phyloP scores from a whole-genome alignment of 2,888 invertebrate genomes.

The Melieria omissa region DNA sequence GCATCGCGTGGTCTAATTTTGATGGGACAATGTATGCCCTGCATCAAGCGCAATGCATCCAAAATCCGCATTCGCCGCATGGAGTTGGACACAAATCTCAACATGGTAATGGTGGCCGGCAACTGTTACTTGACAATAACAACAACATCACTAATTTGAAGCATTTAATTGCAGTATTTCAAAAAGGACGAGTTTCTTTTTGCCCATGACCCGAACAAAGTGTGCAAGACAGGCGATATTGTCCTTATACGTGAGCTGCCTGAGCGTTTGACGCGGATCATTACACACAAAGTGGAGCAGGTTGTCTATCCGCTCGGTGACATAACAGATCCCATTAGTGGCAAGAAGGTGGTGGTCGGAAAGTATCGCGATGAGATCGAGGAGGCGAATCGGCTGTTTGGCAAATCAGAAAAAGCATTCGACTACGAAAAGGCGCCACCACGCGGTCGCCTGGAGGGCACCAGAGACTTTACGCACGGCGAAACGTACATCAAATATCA shows the following conservation, averaged over 20 bases:
- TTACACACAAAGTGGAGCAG: conserved; percentile 83
- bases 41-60: conserved; percentile 79
- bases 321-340: conserved; percentile 85
- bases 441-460: conserved; percentile 85
- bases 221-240: conserved; percentile 84
- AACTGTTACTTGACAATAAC: not conserved
- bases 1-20: conserved; percentile 71
- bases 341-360: conserved; percentile 79
- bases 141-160: not conserved
- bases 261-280: conserved; percentile 77
- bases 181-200: conserved; percentile 77
- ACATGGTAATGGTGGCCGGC: conserved; percentile 73
- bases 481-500: conserved; percentile 83
- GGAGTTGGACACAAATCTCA: conserved; percentile 79
- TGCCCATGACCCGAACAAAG: conserved; percentile 81
- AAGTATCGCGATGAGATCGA: conserved; percentile 82
- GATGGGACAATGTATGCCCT: conserved; percentile 83
- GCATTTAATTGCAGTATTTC: conserved; percentile 76
- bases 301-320: conserved; percentile 86
- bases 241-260: conserved; percentile 82
- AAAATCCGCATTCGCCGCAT: conserved; percentile 81
- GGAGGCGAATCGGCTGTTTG: conserved; percentile 75
- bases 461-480: conserved; percentile 82
- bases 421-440: conserved; percentile 81
- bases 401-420: conserved; percentile 75